phyloP scores from a whole-genome alignment of 2,888 invertebrate genomes.

The Dysmachus trigonus region DNA sequence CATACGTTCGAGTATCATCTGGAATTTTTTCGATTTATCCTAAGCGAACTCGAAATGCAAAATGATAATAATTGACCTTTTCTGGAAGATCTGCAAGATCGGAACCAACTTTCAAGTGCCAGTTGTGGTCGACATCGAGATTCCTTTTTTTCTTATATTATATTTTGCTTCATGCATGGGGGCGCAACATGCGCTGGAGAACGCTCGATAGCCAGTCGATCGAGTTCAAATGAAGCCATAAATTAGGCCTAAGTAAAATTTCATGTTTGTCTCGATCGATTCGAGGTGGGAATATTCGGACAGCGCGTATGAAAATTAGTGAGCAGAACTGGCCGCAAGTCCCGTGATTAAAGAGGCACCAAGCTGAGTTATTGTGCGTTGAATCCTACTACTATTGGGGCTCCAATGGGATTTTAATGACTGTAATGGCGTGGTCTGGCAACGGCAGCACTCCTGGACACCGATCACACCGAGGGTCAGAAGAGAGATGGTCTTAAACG shows the following conservation, averaged over 20 bases:
- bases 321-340: not conserved
- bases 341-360: not conserved
- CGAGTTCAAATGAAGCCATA: constrained; percentile 37
- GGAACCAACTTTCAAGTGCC: not conserved
- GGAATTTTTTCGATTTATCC: constrained; percentile 25
- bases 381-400: not conserved
- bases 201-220: not conserved
- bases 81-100: not conserved
- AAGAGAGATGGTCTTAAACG: not conserved
- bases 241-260: constrained; percentile 41
- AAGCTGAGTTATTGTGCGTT: not conserved
- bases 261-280: constrained; percentile 38
- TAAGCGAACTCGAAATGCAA: constrained; percentile 11
- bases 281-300: constrained; percentile 8
- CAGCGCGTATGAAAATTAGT: constrained; percentile 36
- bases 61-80: constrained; percentile 28
- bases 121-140: not conserved
- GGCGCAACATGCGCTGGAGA: not conserved
- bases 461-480: not conserved
- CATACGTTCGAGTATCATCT: not conserved
- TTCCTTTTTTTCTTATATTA: not conserved
- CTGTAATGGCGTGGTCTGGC: constrained; percentile 16
- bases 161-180: not conserved
- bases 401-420: constrained; percentile 26
- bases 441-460: not conserved